Conservation (phyloP, 2,888 invertebrate species). For the Colletes collaris region DNA sequence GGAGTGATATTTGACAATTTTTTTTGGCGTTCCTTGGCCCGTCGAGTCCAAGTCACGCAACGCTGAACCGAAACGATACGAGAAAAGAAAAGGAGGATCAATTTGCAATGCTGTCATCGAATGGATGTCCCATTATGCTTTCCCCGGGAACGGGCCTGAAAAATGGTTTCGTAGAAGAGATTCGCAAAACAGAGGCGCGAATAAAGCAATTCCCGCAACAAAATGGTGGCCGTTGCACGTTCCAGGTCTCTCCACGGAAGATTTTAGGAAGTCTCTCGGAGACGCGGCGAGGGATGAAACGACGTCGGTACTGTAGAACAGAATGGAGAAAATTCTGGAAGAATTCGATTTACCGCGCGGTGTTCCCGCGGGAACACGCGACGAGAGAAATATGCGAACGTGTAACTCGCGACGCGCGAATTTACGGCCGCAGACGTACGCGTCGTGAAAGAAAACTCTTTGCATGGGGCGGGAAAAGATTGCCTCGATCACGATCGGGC, state of each 20-base stretch:
- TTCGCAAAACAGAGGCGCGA: neutral
- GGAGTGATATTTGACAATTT: no score
- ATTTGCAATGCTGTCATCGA: neutral
- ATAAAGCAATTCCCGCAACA: slow-evolving; percentile 5
- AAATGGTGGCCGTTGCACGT: slow-evolving; percentile 1
- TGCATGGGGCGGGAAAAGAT: neutral
- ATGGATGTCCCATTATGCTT: neutral
- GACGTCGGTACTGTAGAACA: neutral
- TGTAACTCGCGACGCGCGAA: neutral
- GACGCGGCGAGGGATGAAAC: neutral
- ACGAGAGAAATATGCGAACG: slow-evolving; percentile 40
- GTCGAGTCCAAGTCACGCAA: neutral
- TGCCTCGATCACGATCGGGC: neutral
- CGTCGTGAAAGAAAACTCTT: neutral
- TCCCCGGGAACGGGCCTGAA: neutral
- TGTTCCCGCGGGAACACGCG: slow-evolving; percentile 29
- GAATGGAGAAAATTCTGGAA: slow-evolving; percentile 29
- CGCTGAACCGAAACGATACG: neutral
- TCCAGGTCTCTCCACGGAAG: neutral
- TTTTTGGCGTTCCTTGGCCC: neutral
- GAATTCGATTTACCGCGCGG: slow-evolving; percentile 56
- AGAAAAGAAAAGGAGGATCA: neutral
- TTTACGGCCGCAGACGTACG: slow-evolving; percentile 10
- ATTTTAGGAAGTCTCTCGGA: neutral
- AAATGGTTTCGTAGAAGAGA: neutral